These are phyloP conservation scores for Clinocottus analis DNA, from an alignment of 2,113 vertebrate genomes.

Conservation along the genomic window DNA sequence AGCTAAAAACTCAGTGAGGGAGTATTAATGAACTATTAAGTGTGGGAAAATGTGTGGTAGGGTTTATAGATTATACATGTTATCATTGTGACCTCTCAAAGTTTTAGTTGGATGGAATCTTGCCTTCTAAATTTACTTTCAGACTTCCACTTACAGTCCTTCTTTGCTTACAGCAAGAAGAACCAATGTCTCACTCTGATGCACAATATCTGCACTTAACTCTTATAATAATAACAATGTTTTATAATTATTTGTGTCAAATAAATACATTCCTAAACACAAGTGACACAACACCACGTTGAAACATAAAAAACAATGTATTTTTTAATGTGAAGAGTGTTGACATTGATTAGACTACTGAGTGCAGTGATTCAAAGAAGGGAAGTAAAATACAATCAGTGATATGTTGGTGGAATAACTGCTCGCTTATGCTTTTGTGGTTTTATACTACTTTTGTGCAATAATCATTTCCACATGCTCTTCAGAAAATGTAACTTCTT, in stretches of 20 bases:
- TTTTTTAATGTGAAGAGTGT: conserved; percentile 24
- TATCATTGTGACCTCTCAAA: conserved; percentile 1
- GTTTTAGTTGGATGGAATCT: not conserved
- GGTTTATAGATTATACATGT: not conserved
- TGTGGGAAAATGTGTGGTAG: conserved; percentile 8
- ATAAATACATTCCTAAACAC: conserved; percentile 6
- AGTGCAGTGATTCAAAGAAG: conserved; percentile 33
- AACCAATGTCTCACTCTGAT: not conserved
- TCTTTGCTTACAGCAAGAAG: conserved; percentile 1
- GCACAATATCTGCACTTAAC: not conserved
- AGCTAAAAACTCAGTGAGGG: not conserved
- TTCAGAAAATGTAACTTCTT: conserved; percentile 47
- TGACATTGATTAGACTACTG: conserved; percentile 19
- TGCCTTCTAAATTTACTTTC: not conserved
- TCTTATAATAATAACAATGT: not conserved
- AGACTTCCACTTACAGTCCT: conserved; percentile 3
- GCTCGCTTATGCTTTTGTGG: conserved; percentile 22
- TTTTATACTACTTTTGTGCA: conserved; percentile 25
- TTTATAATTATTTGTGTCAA: conserved; percentile 2
- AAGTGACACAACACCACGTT: conserved; percentile 16
- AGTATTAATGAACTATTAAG: conserved; percentile 6
- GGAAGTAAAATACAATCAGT: conserved; percentile 33
- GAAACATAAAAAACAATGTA: conserved; percentile 48
- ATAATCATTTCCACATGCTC: conserved; percentile 31
- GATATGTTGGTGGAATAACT: conserved; percentile 26